Evolutionary conservation across 2,888 invertebrate species (phyloP).

Genomic region (Drosophila merina): DNA sequence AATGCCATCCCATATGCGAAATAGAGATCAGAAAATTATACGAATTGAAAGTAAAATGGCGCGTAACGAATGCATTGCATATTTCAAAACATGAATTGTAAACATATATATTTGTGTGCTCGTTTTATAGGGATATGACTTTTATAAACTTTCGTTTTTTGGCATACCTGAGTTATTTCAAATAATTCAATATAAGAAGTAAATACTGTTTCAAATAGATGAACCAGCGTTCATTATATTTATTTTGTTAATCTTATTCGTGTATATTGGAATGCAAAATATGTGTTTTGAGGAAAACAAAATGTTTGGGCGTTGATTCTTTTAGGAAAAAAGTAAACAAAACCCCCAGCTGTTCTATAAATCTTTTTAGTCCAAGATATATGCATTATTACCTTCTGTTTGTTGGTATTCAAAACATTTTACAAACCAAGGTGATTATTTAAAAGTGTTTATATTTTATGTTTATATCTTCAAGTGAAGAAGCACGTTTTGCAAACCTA

Average conservation of each 20-base stretch:
- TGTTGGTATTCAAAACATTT: slow-evolving; percentile 10
- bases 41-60: slow-evolving; percentile 46
- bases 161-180: not conserved
- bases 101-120: not conserved
- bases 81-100: slow-evolving; percentile 12
- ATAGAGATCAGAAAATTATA: slow-evolving; percentile 16
- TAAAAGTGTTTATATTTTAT: not conserved
- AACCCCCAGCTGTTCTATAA: slow-evolving; percentile 39
- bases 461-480: not conserved
- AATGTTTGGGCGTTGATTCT: slow-evolving; percentile 29
- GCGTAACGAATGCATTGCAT: slow-evolving; percentile 34
- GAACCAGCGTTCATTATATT: slow-evolving; percentile 1
- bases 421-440: slow-evolving; percentile 25
- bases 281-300: slow-evolving; percentile 34
- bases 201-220: too few species aligned
- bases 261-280: slow-evolving; percentile 22
- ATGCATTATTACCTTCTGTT: slow-evolving; percentile 7
- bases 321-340: slow-evolving; percentile 39
- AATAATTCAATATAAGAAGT: not conserved
- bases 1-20: slow-evolving; percentile 27
- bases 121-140: not conserved
- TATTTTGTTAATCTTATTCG: slow-evolving; percentile 3
- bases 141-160: not conserved
- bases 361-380: slow-evolving; percentile 16
- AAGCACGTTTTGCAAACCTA: not conserved